These are phyloP conservation scores for Cosmorhoe ocellata DNA, from an alignment of 2,888 invertebrate genomes.

Conservation along the genomic window DNA sequence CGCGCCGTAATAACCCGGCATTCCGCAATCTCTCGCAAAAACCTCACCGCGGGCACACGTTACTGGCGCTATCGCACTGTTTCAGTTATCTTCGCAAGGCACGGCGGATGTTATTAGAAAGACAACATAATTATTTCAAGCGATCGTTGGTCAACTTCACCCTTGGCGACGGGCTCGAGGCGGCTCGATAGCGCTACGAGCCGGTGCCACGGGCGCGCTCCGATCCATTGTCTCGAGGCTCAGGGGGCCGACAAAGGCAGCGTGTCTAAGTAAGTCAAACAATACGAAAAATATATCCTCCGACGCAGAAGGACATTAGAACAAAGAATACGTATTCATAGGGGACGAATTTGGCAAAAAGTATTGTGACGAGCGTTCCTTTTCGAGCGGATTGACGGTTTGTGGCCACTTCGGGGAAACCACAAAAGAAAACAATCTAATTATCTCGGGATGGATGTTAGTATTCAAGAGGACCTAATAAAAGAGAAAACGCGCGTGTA, in stretches of 20 bases:
- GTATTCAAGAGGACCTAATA: too few species aligned
- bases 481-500: too few species aligned
- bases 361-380: constrained; percentile 7
- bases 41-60: constrained; percentile 1
- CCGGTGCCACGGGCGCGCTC: not conserved
- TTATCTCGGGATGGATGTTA: not conserved
- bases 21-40: constrained; percentile 18
- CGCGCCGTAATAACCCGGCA: constrained; percentile 18
- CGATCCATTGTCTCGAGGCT: constrained; percentile 25
- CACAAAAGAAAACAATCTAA: not conserved
- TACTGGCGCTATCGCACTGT: not conserved
- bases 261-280: constrained; percentile 33
- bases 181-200: not conserved
- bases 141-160: too few species aligned
- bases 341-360: constrained; percentile 23
- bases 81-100: too few species aligned
- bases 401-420: constrained; percentile 4
- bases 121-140: too few species aligned
- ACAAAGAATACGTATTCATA: constrained; percentile 29
- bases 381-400: constrained; percentile 1
- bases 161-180: not conserved
- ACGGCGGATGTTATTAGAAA: too few species aligned
- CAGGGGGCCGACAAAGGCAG: constrained; percentile 26
- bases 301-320: constrained; percentile 28
- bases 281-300: constrained; percentile 30